Evolutionary conservation across 2,888 invertebrate genomes (phyloP).

Genomic region (Polyploca ridens): DNA sequence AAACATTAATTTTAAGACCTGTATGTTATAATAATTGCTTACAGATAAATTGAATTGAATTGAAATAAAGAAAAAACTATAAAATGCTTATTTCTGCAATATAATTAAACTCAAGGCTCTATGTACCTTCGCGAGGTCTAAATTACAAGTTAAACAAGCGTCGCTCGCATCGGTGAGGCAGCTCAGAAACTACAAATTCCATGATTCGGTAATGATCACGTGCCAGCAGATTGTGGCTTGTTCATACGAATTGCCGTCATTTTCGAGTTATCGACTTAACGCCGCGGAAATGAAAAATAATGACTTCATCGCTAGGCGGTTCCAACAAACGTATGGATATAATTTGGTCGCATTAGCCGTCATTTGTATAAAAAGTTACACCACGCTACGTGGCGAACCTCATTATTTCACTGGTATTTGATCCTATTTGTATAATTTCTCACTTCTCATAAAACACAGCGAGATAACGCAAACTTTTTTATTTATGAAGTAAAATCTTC

Average conservation of each 20-base stretch:
- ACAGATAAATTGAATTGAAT: no score
- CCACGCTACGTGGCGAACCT: conserved; percentile 36
- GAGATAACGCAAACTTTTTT: not conserved
- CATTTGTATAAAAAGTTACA: conserved; percentile 66
- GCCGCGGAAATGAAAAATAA: conserved; percentile 82
- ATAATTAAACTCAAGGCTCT: not conserved
- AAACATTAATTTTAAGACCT: no score
- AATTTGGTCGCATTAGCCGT: conserved; percentile 77
- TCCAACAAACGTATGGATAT: conserved; percentile 62
- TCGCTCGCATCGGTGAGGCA: conserved; percentile 31
- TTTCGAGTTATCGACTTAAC: conserved; percentile 83
- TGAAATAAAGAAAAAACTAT: no score
- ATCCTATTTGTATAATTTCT: not conserved
- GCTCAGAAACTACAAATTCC: conserved; percentile 42
- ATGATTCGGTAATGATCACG: conserved; percentile 74
- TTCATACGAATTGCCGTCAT: conserved; percentile 76
- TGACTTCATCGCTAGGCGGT: conserved; percentile 77
- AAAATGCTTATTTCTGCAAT: no score
- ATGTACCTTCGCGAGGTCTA: conserved; percentile 17
- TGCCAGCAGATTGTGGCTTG: conserved; percentile 62
- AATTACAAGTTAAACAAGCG: conserved; percentile 31
- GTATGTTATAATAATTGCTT: no score
- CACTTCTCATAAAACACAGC: not conserved
- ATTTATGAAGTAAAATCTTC: not conserved
- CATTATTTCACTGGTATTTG: conserved; percentile 31